These are phyloP conservation scores for Phaonia tiefii DNA, from an alignment of 2,888 invertebrate genomes.

Conservation along the genomic window DNA sequence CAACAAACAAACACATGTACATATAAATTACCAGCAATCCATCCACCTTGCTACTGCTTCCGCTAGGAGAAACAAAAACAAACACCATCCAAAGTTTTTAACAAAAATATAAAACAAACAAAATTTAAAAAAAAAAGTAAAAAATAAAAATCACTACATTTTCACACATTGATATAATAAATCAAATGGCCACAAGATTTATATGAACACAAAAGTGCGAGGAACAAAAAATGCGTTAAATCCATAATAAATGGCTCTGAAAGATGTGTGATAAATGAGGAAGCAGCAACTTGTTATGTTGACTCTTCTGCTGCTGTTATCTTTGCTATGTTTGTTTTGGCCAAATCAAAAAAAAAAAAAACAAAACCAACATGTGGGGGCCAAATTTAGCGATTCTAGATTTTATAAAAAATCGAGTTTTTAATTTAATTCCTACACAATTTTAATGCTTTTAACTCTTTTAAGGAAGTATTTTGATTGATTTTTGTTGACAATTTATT, in stretches of 20 bases:
- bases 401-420: too few species aligned
- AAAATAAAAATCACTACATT: background rate
- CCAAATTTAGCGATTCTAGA: too few species aligned
- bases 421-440: too few species aligned
- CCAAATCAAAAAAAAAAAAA: too few species aligned
- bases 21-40: background rate
- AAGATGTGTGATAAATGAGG: background rate
- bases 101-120: background rate
- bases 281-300: too few species aligned
- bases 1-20: background rate
- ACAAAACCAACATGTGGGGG: too few species aligned
- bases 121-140: slow-evolving; percentile 6
- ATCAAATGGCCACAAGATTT: slow-evolving; percentile 9
- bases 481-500: too few species aligned
- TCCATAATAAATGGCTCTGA: background rate
- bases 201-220: background rate
- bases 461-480: too few species aligned
- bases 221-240: background rate
- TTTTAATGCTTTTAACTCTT: too few species aligned
- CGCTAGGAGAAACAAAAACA: background rate
- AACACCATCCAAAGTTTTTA: background rate
- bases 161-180: background rate
- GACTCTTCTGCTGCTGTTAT: too few species aligned
- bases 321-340: too few species aligned
- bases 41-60: background rate